A percentile compares a stretch with the other conserved stretches of the same genome.
Evolutionary conservation across 2,888 invertebrate genomes (phyloP).

Genomic region (Frankliniella intonsa): DNA sequence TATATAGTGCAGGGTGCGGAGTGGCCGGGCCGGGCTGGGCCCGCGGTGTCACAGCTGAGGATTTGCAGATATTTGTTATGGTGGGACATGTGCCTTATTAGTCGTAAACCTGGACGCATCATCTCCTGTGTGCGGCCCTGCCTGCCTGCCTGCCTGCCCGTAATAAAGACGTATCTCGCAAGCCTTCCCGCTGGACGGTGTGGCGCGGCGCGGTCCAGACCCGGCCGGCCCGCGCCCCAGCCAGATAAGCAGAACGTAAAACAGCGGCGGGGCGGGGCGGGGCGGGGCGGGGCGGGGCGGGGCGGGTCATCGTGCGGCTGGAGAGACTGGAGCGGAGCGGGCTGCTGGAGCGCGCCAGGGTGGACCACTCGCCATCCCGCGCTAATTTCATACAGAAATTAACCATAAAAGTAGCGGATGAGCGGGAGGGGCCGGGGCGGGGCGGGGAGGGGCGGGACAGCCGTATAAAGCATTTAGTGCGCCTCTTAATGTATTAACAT

Average conservation of each 20-base stretch:
- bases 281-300: background rate
- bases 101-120: conserved; percentile 25
- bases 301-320: background rate
- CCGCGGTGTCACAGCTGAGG: background rate
- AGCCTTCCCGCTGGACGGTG: background rate
- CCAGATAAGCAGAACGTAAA: background rate
- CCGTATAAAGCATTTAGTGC: conserved; percentile 11
- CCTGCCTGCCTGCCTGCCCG: conserved; percentile 13
- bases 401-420: background rate
- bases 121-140: background rate
- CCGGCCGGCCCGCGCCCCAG: too few species aligned
- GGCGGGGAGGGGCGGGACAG: background rate
- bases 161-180: conserved; percentile 16
- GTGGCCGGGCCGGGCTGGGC: background rate
- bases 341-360: too few species aligned
- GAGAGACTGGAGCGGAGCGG: too few species aligned
- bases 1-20: background rate
- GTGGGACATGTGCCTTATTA: conserved; percentile 22
- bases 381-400: conserved; percentile 12
- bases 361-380: background rate
- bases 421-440: background rate
- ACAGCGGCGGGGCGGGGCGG: background rate
- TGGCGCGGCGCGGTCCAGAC: background rate
- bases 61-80: conserved; percentile 25
- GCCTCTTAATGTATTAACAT: conserved; percentile 3